Conservation (phyloP, 1,140 invertebrate species). For the Polypedilum vanderplanki region DNA sequence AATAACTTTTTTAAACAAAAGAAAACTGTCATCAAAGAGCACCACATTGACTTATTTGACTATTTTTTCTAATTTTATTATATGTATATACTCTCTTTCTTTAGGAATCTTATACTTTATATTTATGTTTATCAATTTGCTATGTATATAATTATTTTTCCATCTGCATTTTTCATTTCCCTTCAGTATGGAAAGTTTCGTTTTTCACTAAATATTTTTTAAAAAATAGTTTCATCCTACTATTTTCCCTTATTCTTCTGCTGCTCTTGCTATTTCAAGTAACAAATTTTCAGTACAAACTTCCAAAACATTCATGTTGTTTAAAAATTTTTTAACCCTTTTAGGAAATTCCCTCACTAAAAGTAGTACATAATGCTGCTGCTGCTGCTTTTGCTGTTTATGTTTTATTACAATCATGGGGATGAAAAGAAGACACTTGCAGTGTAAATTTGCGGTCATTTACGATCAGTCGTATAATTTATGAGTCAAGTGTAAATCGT, state of each 20-base stretch:
- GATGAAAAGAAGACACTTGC: too few species aligned
- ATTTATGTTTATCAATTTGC: not conserved
- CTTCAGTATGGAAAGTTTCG: too few species aligned
- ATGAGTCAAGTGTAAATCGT: too few species aligned
- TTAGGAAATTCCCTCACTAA: too few species aligned
- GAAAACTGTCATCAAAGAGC: not conserved
- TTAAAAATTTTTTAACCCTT: too few species aligned
- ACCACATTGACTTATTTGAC: not conserved
- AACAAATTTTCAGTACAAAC: constrained; percentile 9
- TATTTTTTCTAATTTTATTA: not conserved
- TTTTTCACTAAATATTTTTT: not conserved
- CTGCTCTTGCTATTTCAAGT: not conserved
- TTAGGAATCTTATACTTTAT: not conserved
- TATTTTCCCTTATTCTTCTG: not conserved
- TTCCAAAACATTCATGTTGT: not conserved
- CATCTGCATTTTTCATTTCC: not conserved
- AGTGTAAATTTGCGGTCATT: too few species aligned
- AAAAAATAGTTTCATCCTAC: constrained; percentile 13
- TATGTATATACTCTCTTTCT: not conserved
- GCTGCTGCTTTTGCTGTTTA: too few species aligned
- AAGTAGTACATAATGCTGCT: too few species aligned
- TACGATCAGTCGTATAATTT: too few species aligned
- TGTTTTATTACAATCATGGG: too few species aligned
- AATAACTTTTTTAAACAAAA: too few species aligned
- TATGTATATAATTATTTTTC: not conserved